Evolutionary conservation across 2,113 vertebrate genomes (phyloP).

Genomic region (Pristiophorus japonicus): DNA sequence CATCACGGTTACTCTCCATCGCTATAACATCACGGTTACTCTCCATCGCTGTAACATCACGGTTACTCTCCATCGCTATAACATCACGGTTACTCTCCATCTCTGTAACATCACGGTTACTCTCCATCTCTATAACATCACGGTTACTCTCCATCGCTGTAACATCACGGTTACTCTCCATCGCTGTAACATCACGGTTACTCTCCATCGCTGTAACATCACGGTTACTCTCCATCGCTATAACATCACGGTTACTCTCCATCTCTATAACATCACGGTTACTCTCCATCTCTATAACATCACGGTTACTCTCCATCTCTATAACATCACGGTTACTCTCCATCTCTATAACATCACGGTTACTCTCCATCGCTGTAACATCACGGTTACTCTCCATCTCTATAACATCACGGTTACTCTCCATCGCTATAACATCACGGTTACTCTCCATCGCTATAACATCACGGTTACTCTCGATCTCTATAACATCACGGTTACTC

Average conservation of each 20-base stretch:
- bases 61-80: background rate
- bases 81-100: background rate
- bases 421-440: background rate
- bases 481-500: background rate
- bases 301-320: background rate
- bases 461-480: background rate
- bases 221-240: background rate
- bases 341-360: background rate
- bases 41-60: background rate
- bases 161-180: background rate
- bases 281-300: background rate
- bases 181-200: background rate
- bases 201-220: background rate
- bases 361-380: background rate
- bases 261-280: background rate
- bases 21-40: background rate
- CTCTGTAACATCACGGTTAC: background rate
- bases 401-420: background rate
- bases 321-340: background rate
- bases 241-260: background rate
- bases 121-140: background rate
- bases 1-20: background rate
- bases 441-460: background rate
- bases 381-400: background rate
- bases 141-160: background rate